Evolutionary conservation across 2,113 vertebrate genomes (phyloP).

Genomic region (Amblyornis subalaris): DNA sequence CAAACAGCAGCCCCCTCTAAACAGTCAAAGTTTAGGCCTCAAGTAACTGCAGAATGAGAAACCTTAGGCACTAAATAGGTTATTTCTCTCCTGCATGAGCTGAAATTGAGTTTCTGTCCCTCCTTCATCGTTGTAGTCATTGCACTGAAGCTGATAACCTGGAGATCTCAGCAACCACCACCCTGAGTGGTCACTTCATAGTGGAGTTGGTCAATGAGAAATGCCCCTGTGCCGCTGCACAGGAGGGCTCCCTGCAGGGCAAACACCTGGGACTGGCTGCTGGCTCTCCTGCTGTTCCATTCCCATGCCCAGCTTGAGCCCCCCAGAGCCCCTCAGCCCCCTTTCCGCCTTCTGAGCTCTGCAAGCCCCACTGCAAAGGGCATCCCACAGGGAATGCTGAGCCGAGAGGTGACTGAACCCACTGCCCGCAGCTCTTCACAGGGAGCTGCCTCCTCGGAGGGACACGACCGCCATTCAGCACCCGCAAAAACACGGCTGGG

Average conservation of each 20-base stretch:
- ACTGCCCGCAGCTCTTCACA: fast-evolving
- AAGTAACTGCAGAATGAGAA: background rate
- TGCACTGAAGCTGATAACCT: background rate
- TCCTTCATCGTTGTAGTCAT: fast-evolving
- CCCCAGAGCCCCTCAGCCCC: fast-evolving
- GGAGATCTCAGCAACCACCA: fast-evolving
- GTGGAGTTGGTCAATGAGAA: fast-evolving
- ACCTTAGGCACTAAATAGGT: background rate
- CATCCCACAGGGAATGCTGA: background rate
- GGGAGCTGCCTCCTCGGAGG: background rate
- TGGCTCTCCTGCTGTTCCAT: fast-evolving
- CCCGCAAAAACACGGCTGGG: fast-evolving
- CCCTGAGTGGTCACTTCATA: fast-evolving
- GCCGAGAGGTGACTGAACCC: background rate
- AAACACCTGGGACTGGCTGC: background rate
- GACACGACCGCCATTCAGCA: fast-evolving
- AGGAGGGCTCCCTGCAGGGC: background rate
- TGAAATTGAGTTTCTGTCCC: background rate
- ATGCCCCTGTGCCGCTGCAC: background rate
- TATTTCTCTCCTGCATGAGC: background rate
- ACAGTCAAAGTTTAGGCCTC: background rate
- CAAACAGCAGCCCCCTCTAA: background rate
- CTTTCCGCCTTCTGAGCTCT: background rate
- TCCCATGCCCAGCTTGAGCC: fast-evolving
- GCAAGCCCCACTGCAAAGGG: background rate